A percentile compares a stretch with the other conserved stretches of the same genome.
Evolutionary conservation across 2,113 vertebrate genomes (phyloP).

Genomic region (Fulica atra): DNA sequence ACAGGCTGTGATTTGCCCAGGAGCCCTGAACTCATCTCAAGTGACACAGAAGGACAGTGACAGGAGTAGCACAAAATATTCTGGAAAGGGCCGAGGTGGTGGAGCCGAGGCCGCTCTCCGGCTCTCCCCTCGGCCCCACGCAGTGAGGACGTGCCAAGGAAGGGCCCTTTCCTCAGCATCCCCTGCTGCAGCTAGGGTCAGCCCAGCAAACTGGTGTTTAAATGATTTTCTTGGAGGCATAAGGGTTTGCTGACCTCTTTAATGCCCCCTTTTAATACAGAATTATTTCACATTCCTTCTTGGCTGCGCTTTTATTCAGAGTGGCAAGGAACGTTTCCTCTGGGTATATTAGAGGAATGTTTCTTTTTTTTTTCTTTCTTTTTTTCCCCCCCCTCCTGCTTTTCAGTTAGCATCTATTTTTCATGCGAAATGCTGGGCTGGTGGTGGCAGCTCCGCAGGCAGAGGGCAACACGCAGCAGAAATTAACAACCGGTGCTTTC

Average conservation of each 20-base stretch:
- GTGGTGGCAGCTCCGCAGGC: constrained; percentile 36
- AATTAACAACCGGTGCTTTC: neutral
- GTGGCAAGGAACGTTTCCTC: constrained; percentile 64
- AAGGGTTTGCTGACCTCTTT: constrained; percentile 63
- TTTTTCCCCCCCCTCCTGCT: neutral
- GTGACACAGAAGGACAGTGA: constrained; percentile 45
- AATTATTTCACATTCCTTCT: constrained; percentile 60
- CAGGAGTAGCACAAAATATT: neutral
- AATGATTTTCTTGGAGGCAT: constrained; percentile 61
- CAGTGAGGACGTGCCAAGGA: neutral
- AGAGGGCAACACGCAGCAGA: constrained; percentile 5
- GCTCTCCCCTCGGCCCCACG: neutral
- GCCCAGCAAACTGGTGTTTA: constrained; percentile 51
- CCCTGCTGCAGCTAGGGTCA: neutral
- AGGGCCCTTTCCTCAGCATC: neutral
- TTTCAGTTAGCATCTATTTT: constrained; percentile 63
- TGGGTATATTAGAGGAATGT: constrained; percentile 65
- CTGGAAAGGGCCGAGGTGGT: neutral
- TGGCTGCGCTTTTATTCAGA: constrained; percentile 60
- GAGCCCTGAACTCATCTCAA: constrained; percentile 42
- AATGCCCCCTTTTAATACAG: constrained; percentile 68
- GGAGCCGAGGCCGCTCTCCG: neutral
- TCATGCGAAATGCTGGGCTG: neutral
- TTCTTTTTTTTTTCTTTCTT: neutral
- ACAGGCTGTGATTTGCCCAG: neutral